Evolutionary conservation across 92 coral and sea anemone species (phyloP), one percentile per base, ranked within the genome.

Genomic region (Porites cylindrica): DNA sequence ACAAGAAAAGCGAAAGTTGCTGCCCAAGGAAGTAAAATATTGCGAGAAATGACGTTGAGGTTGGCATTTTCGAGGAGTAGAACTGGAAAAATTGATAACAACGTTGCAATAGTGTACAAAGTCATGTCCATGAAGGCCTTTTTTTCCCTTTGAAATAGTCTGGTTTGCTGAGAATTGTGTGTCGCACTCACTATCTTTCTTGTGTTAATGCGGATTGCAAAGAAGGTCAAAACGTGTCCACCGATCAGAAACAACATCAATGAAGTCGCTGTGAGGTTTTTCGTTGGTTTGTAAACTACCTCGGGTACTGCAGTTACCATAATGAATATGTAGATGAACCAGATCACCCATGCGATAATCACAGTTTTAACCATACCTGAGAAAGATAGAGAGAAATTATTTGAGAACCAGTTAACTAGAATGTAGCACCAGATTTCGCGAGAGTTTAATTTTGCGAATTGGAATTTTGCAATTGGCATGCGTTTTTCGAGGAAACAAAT

Each of bases 1-100:
- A 81, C 85, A 3, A 70, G 76, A 54, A 11, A 51, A 50, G 52
- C 8, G 7, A 29, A 4, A 16, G 85, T 70, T 26, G 14, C 8
- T 32, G 53, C 85, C 85, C 85, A 81, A 24, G 85, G 85, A 24
- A 81, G 52, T 17, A 81, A 23, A 18, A 81, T 8, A 69, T 81
- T 52, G 17, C 24, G 26, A 10, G 16, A 18, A 17, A 68, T 2
- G 17, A 81, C 17, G 18, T 6, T 81, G 10, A 16, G 18, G 17
- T 56, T 76, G 1, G 54, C 19, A 17, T 81, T 81, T 26, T 53
- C 32, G 17, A 69, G 67, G 4, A 81, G 6, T 13, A 67, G 1
- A 18, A 81, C 8, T 0, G 85, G 85, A 3, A 52, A 8, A 54
- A 81, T 53, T 1, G 85, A 81, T 7, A 70, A 7, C 0, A 81